Conservation (phyloP, 2,797 vertebrate genomes). For the Tokudaia tokunoshimensis region DNA sequence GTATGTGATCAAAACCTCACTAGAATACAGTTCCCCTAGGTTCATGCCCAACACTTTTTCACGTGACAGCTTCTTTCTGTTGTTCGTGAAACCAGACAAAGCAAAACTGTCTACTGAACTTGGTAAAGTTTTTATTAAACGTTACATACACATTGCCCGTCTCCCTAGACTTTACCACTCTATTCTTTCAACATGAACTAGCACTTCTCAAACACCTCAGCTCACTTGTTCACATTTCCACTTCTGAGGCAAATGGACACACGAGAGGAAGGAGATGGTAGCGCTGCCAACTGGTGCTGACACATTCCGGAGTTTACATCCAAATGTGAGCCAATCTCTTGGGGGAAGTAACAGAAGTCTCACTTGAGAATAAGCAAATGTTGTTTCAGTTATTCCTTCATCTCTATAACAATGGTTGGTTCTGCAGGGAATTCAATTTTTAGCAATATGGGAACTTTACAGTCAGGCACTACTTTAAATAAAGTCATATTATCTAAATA, state of each 20-base stretch:
- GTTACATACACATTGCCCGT: background rate
- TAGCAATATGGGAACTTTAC: background rate
- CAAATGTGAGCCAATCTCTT: constrained; percentile 61
- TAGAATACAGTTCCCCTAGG: constrained; percentile 2
- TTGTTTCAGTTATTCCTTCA: constrained; percentile 27
- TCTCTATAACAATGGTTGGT: constrained; percentile 2
- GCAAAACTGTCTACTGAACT: background rate
- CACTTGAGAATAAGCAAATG: constrained; percentile 44
- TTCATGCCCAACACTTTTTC: constrained; percentile 30
- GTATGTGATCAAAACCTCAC: background rate
- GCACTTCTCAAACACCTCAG: constrained; percentile 62
- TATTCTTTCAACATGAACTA: constrained; percentile 63
- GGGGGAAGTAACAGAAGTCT: constrained; percentile 50
- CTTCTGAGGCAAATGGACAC: constrained; percentile 63
- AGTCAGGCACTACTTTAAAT: constrained; percentile 45
- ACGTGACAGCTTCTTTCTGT: constrained; percentile 12
- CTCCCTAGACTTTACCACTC: constrained; percentile 46
- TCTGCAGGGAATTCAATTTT: constrained; percentile 44
- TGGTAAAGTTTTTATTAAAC: background rate
- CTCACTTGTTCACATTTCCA: constrained; percentile 45
- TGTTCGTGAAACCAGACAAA: constrained; percentile 50
- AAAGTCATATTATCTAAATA: constrained; percentile 51
- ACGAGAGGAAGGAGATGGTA: constrained; percentile 33
- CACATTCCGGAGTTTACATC: constrained; percentile 54
- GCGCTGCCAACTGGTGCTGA: constrained; percentile 45